Percentiles rank a stretch among this genome's conserved stretches.
These are phyloP conservation scores for Malurus leucopterus DNA, from an alignment of 2,797 vertebrate genomes.

Conservation along the genomic window DNA sequence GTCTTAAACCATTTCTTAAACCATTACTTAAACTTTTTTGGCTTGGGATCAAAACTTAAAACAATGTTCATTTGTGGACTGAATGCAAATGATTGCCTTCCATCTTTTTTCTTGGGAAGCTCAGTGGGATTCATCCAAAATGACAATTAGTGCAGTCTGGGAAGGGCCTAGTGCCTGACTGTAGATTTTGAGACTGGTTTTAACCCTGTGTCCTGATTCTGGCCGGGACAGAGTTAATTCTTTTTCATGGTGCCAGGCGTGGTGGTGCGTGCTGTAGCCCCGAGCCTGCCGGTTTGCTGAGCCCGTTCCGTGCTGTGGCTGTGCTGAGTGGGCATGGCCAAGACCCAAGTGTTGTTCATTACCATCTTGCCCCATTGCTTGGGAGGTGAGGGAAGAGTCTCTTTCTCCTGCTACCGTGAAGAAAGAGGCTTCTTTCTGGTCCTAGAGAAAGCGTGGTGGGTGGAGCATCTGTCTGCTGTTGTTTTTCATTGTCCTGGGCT, in stretches of 20 bases:
- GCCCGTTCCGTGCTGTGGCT: background rate
- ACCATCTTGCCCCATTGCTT: background rate
- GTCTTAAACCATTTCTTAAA: background rate
- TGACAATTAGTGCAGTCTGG: background rate
- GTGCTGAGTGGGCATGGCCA: no score
- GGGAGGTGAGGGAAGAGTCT: background rate
- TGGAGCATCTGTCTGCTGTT: fast-evolving
- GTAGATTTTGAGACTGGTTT: background rate
- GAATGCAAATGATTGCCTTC: background rate
- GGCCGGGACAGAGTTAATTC: background rate
- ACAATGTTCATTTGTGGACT: background rate
- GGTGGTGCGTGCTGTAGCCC: no score
- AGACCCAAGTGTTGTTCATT: no score
- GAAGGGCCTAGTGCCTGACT: background rate
- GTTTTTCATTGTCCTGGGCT: background rate
- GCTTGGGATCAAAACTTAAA: background rate
- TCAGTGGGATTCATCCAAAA: background rate
- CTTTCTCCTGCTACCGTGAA: background rate
- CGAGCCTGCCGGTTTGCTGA: fast-evolving
- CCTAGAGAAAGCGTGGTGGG: fast-evolving
- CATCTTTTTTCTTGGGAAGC: background rate
- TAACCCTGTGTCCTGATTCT: background rate
- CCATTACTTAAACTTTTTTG: background rate
- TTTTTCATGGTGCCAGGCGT: fast-evolving
- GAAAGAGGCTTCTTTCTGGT: background rate